Conservation (phyloP, 2,888 invertebrate genomes). For the Chaetoderma sp. region DNA sequence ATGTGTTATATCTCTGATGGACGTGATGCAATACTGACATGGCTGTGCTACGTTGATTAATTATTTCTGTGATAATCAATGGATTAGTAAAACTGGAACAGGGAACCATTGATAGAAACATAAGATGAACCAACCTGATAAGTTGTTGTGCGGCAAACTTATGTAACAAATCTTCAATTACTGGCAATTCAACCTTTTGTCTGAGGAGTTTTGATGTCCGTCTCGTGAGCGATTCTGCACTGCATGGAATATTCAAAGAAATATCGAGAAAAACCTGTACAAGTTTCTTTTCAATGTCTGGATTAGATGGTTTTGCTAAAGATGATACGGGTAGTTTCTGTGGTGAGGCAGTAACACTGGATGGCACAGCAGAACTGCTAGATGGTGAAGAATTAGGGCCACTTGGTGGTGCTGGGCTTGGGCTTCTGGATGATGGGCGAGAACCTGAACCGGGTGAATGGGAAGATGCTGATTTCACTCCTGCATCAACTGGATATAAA, state of each 20-base stretch:
- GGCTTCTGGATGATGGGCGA: background rate
- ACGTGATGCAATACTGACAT: background rate
- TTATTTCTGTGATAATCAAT: background rate
- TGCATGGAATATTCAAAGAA: constrained; percentile 79
- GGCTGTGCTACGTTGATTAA: background rate
- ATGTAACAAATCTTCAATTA: constrained; percentile 80
- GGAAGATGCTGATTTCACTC: too few relatives aligned
- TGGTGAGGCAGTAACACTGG: background rate
- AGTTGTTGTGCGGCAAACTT: constrained; percentile 84
- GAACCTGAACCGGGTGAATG: too few relatives aligned
- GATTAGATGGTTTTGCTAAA: too few relatives aligned
- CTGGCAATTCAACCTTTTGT: constrained; percentile 74
- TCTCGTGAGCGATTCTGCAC: constrained; percentile 77
- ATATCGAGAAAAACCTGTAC: constrained; percentile 79
- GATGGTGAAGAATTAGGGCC: too few relatives aligned
- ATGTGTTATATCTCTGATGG: background rate
- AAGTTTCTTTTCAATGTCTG: constrained; percentile 77
- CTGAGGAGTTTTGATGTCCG: constrained; percentile 72
- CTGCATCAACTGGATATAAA: too few relatives aligned
- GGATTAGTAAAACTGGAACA: background rate
- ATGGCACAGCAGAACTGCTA: background rate
- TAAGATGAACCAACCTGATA: constrained; percentile 71
- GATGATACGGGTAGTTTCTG: background rate
- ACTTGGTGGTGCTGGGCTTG: background rate
- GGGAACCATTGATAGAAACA: too few relatives aligned